Evolutionary conservation across 2,888 invertebrate species (phyloP).

Genomic region (Philereme transversata): DNA sequence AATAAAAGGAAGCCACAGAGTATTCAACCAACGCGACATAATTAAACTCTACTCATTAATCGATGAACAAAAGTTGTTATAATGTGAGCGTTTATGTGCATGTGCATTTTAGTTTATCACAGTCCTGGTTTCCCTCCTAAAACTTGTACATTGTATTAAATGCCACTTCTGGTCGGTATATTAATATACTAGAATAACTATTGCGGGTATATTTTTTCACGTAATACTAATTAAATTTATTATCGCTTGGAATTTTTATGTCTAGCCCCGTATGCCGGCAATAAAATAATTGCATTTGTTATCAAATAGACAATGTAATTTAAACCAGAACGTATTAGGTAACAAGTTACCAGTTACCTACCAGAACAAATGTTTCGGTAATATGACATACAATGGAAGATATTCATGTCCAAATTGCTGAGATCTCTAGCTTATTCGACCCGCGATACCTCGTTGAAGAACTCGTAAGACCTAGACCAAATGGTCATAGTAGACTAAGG

Average conservation of each 20-base stretch:
- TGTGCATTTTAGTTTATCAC: too few relatives aligned
- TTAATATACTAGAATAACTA: too few relatives aligned
- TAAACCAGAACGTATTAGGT: conserved; percentile 44
- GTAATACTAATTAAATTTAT: conserved; percentile 12
- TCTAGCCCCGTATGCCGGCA: background rate
- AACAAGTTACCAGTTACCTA: conserved; percentile 43
- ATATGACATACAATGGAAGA: conserved; percentile 40
- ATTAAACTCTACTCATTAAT: too few relatives aligned
- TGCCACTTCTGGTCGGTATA: too few relatives aligned
- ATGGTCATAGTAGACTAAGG: conserved; percentile 8
- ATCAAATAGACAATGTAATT: conserved; percentile 30
- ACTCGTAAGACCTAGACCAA: conserved; percentile 5
- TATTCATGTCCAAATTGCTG: conserved; percentile 21
- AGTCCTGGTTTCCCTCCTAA: too few relatives aligned
- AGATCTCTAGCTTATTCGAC: conserved; percentile 26
- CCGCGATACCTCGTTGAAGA: conserved; percentile 1
- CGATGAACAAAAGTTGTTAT: too few relatives aligned
- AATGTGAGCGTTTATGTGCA: too few relatives aligned
- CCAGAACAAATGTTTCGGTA: conserved; percentile 40
- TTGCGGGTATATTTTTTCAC: background rate
- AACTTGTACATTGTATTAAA: too few relatives aligned
- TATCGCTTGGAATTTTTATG: conserved; percentile 23
- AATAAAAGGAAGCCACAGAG: too few relatives aligned
- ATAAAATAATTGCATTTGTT: conserved; percentile 17
- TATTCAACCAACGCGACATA: too few relatives aligned